phyloP scores from a whole-genome alignment of 1,140 invertebrate genomes.

The Drosophila melanica region DNA sequence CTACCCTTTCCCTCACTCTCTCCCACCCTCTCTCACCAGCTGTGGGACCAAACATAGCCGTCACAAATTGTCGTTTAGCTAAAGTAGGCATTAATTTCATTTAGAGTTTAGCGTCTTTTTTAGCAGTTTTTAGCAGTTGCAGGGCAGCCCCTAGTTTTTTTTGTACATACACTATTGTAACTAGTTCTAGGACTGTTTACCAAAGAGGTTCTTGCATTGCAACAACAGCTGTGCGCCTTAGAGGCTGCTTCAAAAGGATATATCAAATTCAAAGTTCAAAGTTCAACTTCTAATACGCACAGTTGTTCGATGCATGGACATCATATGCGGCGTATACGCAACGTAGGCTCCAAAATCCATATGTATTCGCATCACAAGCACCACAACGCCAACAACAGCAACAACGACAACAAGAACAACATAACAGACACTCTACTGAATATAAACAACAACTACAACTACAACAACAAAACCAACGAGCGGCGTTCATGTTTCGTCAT shows the following conservation, averaged over 20 bases:
- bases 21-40: neutral
- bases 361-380: slow-evolving; percentile 17
- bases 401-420: neutral
- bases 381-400: slow-evolving; percentile 5
- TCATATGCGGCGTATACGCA: slow-evolving; percentile 66
- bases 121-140: slow-evolving; percentile 12
- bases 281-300: slow-evolving; percentile 30
- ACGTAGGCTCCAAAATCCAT: slow-evolving; percentile 41
- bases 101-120: neutral
- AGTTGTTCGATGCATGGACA: slow-evolving; percentile 57
- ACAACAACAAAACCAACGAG: no score
- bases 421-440: slow-evolving; percentile 9
- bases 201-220: slow-evolving; percentile 64
- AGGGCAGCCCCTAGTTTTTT: slow-evolving; percentile 15
- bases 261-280: neutral
- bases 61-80: slow-evolving; percentile 26
- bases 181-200: slow-evolving; percentile 67
- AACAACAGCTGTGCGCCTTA: slow-evolving; percentile 39
- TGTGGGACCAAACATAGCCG: slow-evolving; percentile 46
- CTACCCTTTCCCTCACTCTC: neutral
- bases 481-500: slow-evolving; percentile 62
- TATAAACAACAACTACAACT: slow-evolving; percentile 35
- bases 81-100: neutral
- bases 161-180: slow-evolving; percentile 1
- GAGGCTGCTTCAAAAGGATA: neutral